Evolutionary conservation across 2,888 invertebrate genomes (phyloP), one percentile per base, ranked within the genome.

Genomic region (Isoperla grammatica): DNA sequence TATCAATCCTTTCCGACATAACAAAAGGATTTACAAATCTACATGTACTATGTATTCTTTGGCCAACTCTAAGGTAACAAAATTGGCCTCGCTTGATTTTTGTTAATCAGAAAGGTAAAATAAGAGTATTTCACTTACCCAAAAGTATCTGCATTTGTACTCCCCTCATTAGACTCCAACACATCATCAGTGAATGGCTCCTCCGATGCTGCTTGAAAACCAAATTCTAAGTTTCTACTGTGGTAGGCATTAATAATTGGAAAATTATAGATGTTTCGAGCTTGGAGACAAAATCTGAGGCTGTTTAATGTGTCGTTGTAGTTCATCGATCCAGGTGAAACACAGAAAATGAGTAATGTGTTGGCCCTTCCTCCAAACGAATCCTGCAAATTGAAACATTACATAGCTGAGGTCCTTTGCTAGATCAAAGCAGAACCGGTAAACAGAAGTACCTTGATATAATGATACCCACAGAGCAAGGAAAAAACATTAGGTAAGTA

Each of bases 361-460:
- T 86, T 86, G 1, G 88, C 86, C 68, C 87, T 79, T 0, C 87
- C 88, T 11, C 88, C 88, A 74, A 88, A 86, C 1, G 87, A 86
- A 70, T 88, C 87, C 73, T 86, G 80, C 1, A 86, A 72, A 43
- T 43, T 54, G 15, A 43, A 54, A 17, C 45, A 42, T 49, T 49
- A 49, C 20, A 6, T 22, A 46, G 13, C 15, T 13, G n/a, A n/a
- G n/a, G n/a, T n/a, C n/a, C n/a, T n/a, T n/a, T n/a, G n/a, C n/a
- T n/a, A n/a, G n/a, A n/a, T n/a, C n/a, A n/a, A n/a, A n/a, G n/a
- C n/a, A n/a, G n/a, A n/a, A n/a, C n/a, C n/a, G n/a, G n/a, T n/a
- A n/a, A n/a, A n/a, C n/a, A n/a, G n/a, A n/a, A n/a, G n/a, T n/a
- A n/a, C n/a, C n/a, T n/a, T n/a, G n/a, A n/a, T n/a, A n/a, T n/a